Conservation (phyloP, 1,140 invertebrate species). For the Delia radicum region DNA sequence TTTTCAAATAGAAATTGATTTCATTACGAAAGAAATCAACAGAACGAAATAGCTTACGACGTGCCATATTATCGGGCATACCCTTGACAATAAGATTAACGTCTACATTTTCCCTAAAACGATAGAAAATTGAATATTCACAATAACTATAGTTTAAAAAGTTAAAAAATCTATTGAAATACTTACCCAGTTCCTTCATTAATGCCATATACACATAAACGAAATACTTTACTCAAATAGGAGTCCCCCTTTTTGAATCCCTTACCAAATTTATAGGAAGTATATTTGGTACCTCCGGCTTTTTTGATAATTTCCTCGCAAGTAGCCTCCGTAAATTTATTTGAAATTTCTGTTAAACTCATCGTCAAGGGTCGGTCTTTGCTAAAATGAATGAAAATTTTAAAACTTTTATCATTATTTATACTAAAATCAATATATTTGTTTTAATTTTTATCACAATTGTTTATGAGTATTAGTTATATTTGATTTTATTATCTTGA, state of each 20-base stretch:
- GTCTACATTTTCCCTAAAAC: conserved; percentile 29
- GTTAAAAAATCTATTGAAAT: background rate
- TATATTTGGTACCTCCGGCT: conserved; percentile 52
- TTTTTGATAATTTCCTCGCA: conserved; percentile 56
- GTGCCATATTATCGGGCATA: conserved; percentile 63
- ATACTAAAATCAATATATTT: no score
- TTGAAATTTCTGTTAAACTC: conserved; percentile 42
- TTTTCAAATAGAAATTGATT: conserved; percentile 65
- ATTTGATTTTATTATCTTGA: no score
- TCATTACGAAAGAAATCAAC: conserved; percentile 71
- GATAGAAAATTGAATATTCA: background rate
- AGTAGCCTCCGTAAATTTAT: conserved; percentile 56
- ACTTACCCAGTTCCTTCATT: conserved; percentile 40
- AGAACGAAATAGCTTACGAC: conserved; percentile 65
- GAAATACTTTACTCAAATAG: conserved; percentile 64
- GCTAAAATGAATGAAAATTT: background rate
- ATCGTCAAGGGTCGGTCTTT: conserved; percentile 17
- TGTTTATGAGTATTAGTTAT: no score
- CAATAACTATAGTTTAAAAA: background rate
- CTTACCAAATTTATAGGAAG: conserved; percentile 57
- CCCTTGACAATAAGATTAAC: conserved; percentile 62
- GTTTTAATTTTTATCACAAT: no score
- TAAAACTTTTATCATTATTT: no score
- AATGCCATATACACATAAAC: conserved; percentile 60
- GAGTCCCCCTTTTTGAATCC: conserved; percentile 65